These are phyloP conservation scores for Eospalax fontanierii DNA, from an alignment of 2,797 vertebrate species.

Conservation along the genomic window DNA sequence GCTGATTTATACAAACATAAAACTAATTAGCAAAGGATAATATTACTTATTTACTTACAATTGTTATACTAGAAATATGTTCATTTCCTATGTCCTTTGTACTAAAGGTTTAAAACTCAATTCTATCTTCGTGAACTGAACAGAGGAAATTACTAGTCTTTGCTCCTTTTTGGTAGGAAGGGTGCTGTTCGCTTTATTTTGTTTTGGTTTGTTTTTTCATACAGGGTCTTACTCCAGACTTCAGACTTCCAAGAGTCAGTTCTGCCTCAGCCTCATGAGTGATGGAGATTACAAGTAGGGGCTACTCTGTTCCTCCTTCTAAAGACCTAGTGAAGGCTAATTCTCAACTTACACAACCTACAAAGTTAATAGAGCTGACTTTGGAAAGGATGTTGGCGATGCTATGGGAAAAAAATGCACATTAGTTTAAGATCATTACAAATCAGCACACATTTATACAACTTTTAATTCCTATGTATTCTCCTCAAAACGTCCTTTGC, in stretches of 20 bases:
- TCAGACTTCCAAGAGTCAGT: neutral
- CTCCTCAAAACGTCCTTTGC: constrained; percentile 46
- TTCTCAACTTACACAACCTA: neutral
- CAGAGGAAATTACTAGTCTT: constrained; percentile 1
- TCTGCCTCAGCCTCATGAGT: neutral
- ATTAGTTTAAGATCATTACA: constrained; percentile 21
- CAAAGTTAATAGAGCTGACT: neutral
- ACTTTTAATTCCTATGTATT: neutral
- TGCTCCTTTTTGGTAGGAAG: neutral
- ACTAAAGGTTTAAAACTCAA: constrained; percentile 39
- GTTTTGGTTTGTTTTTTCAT: neutral
- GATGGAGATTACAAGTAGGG: neutral
- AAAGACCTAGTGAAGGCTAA: neutral
- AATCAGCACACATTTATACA: constrained; percentile 39
- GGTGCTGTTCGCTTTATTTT: no score
- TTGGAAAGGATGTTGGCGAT: constrained; percentile 36
- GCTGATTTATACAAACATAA: constrained; percentile 47
- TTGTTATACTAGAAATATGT: neutral
- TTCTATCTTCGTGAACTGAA: constrained; percentile 14
- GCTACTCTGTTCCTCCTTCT: neutral
- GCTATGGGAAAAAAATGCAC: constrained; percentile 19
- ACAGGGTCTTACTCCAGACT: neutral
- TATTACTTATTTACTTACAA: constrained; percentile 10
- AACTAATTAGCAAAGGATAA: constrained; percentile 25
- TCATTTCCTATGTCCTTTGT: constrained; percentile 21